Percentiles rank a stretch among this genome's conserved stretches.
These are phyloP conservation scores for Hydroisotoma schaefferi DNA, from an alignment of 2,888 invertebrate species.

Conservation along the genomic window DNA sequence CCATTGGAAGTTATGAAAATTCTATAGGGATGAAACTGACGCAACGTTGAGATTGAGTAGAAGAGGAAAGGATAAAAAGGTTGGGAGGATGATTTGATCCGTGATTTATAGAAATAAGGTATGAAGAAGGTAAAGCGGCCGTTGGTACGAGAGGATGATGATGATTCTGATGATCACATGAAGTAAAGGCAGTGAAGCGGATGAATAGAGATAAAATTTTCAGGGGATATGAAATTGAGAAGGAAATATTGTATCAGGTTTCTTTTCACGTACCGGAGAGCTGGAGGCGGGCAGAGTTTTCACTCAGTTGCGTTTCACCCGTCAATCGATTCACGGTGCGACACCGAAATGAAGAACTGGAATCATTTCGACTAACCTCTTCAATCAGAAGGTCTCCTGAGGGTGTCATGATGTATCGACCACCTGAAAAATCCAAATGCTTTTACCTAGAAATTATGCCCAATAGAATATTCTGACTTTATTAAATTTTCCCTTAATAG, in stretches of 20 bases:
- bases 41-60: too few relatives aligned
- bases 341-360: constrained; percentile 52
- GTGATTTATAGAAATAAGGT: background rate
- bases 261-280: constrained; percentile 46
- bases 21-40: too few relatives aligned
- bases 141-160: constrained; percentile 2
- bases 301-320: constrained; percentile 52
- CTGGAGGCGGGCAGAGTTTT: constrained; percentile 50
- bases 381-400: constrained; percentile 53
- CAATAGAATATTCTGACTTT: too few relatives aligned
- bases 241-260: background rate
- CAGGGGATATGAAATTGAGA: constrained; percentile 8
- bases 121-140: too few relatives aligned
- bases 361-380: constrained; percentile 52
- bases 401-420: constrained; percentile 49
- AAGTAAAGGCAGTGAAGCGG: constrained; percentile 5
- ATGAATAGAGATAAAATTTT: constrained; percentile 15
- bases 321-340: constrained; percentile 52
- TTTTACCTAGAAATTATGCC: too few relatives aligned
- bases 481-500: too few relatives aligned
- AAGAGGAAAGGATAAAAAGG: background rate
- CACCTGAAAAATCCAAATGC: constrained; percentile 38
- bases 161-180: constrained; percentile 11
- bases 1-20: too few relatives aligned
- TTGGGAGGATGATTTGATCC: background rate